A percentile compares a stretch with the other conserved stretches of the same genome.
phyloP scores from a whole-genome alignment of 2,888 invertebrate genomes.

The Acrobasis repandana region DNA sequence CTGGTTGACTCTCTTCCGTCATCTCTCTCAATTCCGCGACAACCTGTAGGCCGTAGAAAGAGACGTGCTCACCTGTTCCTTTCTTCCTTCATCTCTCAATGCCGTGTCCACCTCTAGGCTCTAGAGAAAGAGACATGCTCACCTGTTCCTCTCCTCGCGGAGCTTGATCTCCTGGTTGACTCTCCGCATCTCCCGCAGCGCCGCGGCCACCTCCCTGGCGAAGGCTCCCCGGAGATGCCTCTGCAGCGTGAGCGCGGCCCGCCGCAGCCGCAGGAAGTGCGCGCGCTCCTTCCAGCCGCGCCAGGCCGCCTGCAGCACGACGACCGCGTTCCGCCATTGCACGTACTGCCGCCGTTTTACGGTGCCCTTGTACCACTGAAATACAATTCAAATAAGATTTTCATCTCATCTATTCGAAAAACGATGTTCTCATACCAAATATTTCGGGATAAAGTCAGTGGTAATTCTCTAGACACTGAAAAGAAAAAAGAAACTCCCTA shows the following conservation, averaged over 20 bases:
- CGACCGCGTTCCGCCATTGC: conserved; percentile 85
- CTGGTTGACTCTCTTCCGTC: conserved; percentile 92
- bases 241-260: conserved; percentile 93
- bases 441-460: too few relatives aligned
- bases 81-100: conserved; percentile 90
- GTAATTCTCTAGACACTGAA: too few relatives aligned
- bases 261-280: conserved; percentile 89
- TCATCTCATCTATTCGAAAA: too few relatives aligned
- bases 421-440: too few relatives aligned
- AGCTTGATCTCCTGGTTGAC: conserved; percentile 94
- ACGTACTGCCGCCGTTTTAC: conserved; percentile 86
- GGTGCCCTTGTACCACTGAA: conserved; percentile 86
- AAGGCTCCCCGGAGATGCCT: conserved; percentile 94
- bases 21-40: conserved; percentile 93
- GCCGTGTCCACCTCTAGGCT: conserved; percentile 94
- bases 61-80: conserved; percentile 66
- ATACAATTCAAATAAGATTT: not conserved
- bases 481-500: too few relatives aligned
- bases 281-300: conserved; percentile 93
- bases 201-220: conserved; percentile 93
- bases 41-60: too few relatives aligned
- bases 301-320: conserved; percentile 92
- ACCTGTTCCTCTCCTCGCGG: conserved; percentile 84
- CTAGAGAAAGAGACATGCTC: too few relatives aligned
- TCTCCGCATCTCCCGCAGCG: conserved; percentile 92